These are phyloP conservation scores for Cataglyphis cursor DNA, from an alignment of 2,888 invertebrate species.

Conservation along the genomic window DNA sequence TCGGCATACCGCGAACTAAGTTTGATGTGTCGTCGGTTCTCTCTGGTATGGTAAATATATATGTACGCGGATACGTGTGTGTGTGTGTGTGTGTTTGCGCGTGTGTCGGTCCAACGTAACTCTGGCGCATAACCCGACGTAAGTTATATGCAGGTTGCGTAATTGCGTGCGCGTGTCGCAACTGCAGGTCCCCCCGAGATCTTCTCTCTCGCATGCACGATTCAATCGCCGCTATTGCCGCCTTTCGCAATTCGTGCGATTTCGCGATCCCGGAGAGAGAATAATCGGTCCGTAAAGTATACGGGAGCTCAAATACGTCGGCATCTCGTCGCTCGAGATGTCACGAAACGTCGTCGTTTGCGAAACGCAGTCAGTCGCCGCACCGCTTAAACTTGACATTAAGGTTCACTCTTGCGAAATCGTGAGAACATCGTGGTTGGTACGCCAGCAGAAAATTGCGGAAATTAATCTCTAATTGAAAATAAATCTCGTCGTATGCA, in stretches of 20 bases:
- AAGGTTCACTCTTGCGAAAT: slow-evolving; percentile 6
- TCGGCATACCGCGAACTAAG: not conserved
- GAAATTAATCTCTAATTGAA: no score
- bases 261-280: not conserved
- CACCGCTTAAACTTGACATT: slow-evolving; percentile 29
- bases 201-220: slow-evolving; percentile 26
- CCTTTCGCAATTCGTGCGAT: slow-evolving; percentile 36
- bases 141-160: slow-evolving; percentile 46
- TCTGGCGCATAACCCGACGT: not conserved
- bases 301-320: not conserved
- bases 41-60: not conserved
- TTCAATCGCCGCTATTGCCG: slow-evolving; percentile 29
- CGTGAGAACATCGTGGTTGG: not conserved
- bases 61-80: not conserved
- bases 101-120: not conserved
- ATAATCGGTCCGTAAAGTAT: not conserved
- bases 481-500: not conserved
- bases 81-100: not conserved
- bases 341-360: not conserved
- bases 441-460: not conserved
- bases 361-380: not conserved
- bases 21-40: not conserved
- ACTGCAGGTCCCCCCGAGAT: slow-evolving; percentile 30
- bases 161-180: slow-evolving; percentile 41
- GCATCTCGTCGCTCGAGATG: not conserved